Evolutionary conservation across 2,113 vertebrate species (phyloP), one percentile per base, ranked within the genome.

Genomic region (Siniperca chuatsi): DNA sequence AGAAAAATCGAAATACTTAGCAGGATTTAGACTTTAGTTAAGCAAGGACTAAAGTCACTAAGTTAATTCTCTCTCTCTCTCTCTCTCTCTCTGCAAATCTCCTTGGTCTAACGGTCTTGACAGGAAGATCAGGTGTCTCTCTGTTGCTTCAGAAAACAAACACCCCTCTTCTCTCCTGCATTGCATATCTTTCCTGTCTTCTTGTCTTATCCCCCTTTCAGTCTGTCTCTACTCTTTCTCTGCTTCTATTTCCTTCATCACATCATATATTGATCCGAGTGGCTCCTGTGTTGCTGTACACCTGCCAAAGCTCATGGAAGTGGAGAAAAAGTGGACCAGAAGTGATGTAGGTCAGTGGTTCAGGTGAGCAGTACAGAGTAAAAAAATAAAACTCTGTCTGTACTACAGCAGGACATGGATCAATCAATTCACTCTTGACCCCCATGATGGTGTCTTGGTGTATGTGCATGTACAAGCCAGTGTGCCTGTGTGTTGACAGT

Each of bases 271-370:
- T 73, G 21, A 25, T 25, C 1, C 21, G 60, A 29, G 60, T 60
- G 55, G 37, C 29, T 62, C 58, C 18, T 33, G 25, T 52, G 0
- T 37, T 25, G 4, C 60, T 55, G 13, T 6, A 1, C 48, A 79
- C 72, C 55, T 29, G 78, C 25, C 40, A 81, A 64, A 78, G 57
- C 62, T 72, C 57, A 46, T 68, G 21, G 33, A 65, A 75, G 54
- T 18, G 37, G 9, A 76, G 15, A 84, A 84, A 75, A 81, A 68
- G 75, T 78, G 42, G 61, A 80, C 44, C 40, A 55, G 73, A 50
- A 81, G 55, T 68, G 85, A 86, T 92, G 42, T 75, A 71, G 90
- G 87, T 91, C 85, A 90, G 87, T 87, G 79, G 84, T 64, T 85
- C 79, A 92, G 83, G 79, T 81, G 71, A 86, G 46, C 64, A 50